Base-by-base conservation (phyloP, 2,888 invertebrate genomes). In the Meloe dianella region DNA sequence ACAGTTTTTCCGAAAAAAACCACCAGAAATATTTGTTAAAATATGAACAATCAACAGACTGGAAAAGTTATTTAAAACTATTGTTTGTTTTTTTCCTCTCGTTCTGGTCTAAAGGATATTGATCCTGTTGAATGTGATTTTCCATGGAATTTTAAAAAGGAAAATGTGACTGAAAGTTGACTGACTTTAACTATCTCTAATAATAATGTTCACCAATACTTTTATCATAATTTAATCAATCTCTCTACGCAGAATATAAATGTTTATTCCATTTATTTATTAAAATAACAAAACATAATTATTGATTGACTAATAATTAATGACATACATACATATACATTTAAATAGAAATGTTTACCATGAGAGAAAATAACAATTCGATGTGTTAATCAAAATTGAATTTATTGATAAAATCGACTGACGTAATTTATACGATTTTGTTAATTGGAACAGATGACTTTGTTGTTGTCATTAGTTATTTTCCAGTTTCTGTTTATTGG, bases 11-110 rank as follows among this genome's bases (percentile, higher is more conserved):
- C 24, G 57, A 61, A 51, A 41, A 54, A 66, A 24, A 47, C 47
- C n/a, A 20, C 24, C 54, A 54, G 5, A 2, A 14, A 12, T 29
- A 56, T 60, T 66, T 63, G 57, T 60, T n/a, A 22, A 60, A 66
- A 63, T 17, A 32, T 12, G 10, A 47, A 20, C 20, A 47, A 47
- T 20, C 63, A 66, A 24, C 63, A 66, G 66, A 66, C 66, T 66
- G 66, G 66, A 66, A 66, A 66, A 30, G n/a, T n/a, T n/a, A n/a
- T 32, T 30, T 30, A 27, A 54, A 38, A 60, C 22, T 27, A 38
- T 57, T 61, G 41, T 58, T 54, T 65, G 56, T 61, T 65, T 64
- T 64, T 65, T 30, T 27, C 10, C 1, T 64, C 2, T 47, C 20
- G 54, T 54, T 54, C 10, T 54, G 54, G 54, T 54, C 54, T 47